Conservation (phyloP, 2,797 vertebrate genomes). For the Enoplosus armatus region DNA sequence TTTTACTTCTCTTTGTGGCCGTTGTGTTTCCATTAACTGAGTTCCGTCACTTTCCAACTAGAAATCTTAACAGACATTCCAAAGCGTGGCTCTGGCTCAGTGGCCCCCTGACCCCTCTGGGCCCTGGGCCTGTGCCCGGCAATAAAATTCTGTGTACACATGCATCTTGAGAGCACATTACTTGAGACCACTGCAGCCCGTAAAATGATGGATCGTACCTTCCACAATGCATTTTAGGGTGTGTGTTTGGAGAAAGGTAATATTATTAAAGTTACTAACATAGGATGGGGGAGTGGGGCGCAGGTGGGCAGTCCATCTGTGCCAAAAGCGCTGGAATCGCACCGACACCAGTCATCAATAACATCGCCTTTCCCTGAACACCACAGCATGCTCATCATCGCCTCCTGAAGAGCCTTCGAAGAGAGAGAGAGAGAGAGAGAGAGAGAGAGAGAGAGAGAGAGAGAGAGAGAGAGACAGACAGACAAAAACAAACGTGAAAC, state of each 20-base stretch:
- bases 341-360: constrained; percentile 99
- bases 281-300: constrained; percentile 93
- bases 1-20: not conserved
- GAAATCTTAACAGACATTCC: no score
- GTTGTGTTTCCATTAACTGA: not conserved
- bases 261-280: constrained; percentile 83
- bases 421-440: not conserved
- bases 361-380: constrained; percentile 97
- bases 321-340: constrained; percentile 95
- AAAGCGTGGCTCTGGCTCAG: not conserved
- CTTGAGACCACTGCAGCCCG: constrained; percentile 19
- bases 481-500: not conserved
- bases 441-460: constrained; percentile 7
- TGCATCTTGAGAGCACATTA: constrained; percentile 5
- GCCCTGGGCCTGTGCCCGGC: not conserved
- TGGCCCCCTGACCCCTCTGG: not conserved
- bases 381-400: constrained; percentile 98
- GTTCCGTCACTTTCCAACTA: not conserved
- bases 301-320: constrained; percentile 95
- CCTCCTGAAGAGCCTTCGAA: constrained; percentile 92
- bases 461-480: not conserved
- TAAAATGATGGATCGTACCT: constrained; percentile 53
- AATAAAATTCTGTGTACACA: constrained; percentile 21
- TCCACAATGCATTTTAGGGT: constrained; percentile 12
- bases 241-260: constrained; percentile 35